A percentile compares a stretch with the other conserved stretches of the same genome.
Conservation (phyloP, 2,888 invertebrate species). For the Drosophila pseudotalamancana region DNA sequence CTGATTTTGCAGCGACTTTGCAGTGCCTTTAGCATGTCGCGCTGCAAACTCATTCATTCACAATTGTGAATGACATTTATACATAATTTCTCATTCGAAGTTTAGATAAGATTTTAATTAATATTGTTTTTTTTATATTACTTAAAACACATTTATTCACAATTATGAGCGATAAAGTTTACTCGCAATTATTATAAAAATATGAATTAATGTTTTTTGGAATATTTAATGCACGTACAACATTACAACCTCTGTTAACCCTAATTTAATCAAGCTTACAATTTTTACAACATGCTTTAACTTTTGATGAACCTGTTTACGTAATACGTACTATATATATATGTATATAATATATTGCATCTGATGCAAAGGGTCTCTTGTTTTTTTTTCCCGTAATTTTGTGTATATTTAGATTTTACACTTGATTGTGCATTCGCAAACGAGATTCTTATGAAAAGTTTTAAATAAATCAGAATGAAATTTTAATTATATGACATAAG, state of each 20-base stretch:
- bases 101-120: background rate
- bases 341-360: background rate
- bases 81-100: background rate
- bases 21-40: too few species aligned
- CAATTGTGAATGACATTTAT: background rate
- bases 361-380: background rate
- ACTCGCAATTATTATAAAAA: too few species aligned
- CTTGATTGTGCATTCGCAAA: constrained; percentile 1
- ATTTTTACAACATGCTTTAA: background rate
- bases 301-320: background rate
- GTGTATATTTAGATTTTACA: too few species aligned
- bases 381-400: too few species aligned
- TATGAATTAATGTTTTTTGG: too few species aligned
- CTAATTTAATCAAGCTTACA: background rate
- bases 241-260: background rate
- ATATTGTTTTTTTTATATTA: too few species aligned
- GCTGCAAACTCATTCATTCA: too few species aligned
- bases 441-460: background rate
- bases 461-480: too few species aligned
- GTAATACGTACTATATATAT: background rate
- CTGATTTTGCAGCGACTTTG: too few species aligned
- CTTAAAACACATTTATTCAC: too few species aligned
- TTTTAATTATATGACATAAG: too few species aligned
- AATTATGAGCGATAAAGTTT: background rate
- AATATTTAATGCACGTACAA: background rate